Evolutionary conservation across 2,113 vertebrate species (phyloP).

Genomic region (Lutjanus erythropterus): DNA sequence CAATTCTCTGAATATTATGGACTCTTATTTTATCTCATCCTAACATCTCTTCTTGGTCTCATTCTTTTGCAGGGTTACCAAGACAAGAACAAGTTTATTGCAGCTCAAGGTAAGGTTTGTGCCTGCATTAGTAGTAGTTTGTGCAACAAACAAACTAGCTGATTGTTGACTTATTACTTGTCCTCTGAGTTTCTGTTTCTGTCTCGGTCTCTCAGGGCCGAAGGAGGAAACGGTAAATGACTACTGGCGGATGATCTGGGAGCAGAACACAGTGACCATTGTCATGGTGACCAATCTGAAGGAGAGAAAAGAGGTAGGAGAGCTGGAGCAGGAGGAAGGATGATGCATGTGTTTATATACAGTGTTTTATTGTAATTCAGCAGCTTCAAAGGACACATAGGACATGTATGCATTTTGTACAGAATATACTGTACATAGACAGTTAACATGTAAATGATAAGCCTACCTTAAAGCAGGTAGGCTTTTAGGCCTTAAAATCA

Average conservation of each 20-base stretch:
- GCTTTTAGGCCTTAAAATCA: too few relatives aligned
- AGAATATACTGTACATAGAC: neutral
- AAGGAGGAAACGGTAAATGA: conserved; percentile 99
- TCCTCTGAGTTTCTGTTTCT: conserved; percentile 12
- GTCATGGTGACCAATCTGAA: conserved; percentile 99
- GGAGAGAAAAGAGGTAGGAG: conserved; percentile 95
- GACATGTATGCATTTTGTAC: neutral
- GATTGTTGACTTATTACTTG: neutral
- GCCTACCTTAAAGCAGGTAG: too few relatives aligned
- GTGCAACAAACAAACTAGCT: neutral
- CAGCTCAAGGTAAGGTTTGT: conserved; percentile 92
- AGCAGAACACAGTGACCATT: conserved; percentile 98
- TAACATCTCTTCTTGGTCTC: neutral
- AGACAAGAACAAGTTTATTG: conserved; percentile 99
- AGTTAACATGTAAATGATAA: too few relatives aligned
- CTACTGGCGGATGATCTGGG: conserved; percentile 99
- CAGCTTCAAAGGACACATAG: neutral
- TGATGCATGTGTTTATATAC: neutral
- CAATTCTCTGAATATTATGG: neutral
- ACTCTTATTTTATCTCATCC: neutral
- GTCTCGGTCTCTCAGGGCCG: conserved; percentile 86
- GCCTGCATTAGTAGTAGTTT: neutral
- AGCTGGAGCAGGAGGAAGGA: neutral
- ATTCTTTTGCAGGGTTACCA: conserved; percentile 91
- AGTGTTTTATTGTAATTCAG: neutral